Percentiles rank a stretch among this genome's conserved stretches.
These are phyloP conservation scores for Hoplostethus atlanticus DNA, from an alignment of 2,797 vertebrate genomes.

Conservation along the genomic window DNA sequence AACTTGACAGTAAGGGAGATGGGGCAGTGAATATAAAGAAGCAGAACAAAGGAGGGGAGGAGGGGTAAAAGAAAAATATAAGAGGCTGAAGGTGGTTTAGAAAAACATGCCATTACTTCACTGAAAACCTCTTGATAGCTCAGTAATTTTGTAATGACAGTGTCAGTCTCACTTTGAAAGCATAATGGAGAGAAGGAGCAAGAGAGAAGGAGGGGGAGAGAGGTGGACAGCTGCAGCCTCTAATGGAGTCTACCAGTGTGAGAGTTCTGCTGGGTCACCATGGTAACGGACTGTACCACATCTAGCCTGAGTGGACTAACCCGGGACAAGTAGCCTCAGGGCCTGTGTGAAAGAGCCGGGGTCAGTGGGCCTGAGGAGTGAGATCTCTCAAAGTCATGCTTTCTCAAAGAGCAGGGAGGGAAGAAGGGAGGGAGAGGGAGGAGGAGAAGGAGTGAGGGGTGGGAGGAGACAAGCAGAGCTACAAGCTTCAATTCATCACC, in stretches of 20 bases:
- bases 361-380: constrained; percentile 22
- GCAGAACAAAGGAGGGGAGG: constrained; percentile 1
- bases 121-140: constrained; percentile 8
- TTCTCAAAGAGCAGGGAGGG: constrained; percentile 28
- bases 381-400: constrained; percentile 38
- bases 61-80: constrained; percentile 24
- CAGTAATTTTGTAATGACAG: constrained; percentile 1
- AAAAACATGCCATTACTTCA: constrained; percentile 10
- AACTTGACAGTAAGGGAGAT: constrained; percentile 4
- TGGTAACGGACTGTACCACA: constrained; percentile 26
- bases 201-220: neutral
- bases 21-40: constrained; percentile 27
- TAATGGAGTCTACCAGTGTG: constrained; percentile 11
- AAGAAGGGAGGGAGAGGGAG: neutral
- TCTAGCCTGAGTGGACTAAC: constrained; percentile 8
- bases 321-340: constrained; percentile 11
- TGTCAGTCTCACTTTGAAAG: neutral
- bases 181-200: neutral
- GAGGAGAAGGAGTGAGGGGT: neutral
- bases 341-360: neutral
- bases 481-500: constrained; percentile 48
- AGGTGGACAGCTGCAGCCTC: constrained; percentile 15
- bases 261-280: constrained; percentile 9
- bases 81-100: neutral
- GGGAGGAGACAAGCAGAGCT: constrained; percentile 24